These are phyloP conservation scores for Penaeus chinensis DNA, from an alignment of 1,140 invertebrate species.

Conservation along the genomic window DNA sequence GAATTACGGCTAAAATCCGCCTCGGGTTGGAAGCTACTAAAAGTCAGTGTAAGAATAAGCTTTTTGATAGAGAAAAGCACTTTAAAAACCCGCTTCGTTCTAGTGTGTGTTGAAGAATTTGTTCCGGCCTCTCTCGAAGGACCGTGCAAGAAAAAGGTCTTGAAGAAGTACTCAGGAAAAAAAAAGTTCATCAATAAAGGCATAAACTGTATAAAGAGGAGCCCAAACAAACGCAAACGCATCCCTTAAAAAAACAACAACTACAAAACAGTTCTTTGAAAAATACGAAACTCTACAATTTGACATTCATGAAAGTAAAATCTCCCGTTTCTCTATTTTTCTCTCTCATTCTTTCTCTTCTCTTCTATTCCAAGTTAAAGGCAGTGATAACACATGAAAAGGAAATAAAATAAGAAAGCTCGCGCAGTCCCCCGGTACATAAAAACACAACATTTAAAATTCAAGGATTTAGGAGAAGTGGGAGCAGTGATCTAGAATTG, in stretches of 20 bases:
- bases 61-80: too few relatives aligned
- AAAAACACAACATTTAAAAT: conserved; percentile 42
- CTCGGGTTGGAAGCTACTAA: too few relatives aligned
- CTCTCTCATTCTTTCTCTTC: conserved; percentile 8
- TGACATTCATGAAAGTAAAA: neutral
- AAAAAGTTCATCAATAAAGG: too few relatives aligned
- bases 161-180: too few relatives aligned
- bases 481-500: conserved; percentile 45
- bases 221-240: conserved; percentile 30
- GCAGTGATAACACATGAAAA: neutral
- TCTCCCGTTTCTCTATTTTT: conserved; percentile 10
- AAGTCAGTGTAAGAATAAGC: too few relatives aligned
- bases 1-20: too few relatives aligned
- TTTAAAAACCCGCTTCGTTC: too few relatives aligned
- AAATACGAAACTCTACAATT: neutral
- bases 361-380: too few relatives aligned
- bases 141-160: neutral
- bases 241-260: conserved; percentile 24
- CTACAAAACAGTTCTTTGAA: neutral
- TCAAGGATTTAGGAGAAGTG: conserved; percentile 25
- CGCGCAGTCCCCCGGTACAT: neutral
- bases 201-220: conserved; percentile 2
- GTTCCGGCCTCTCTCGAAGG: too few relatives aligned
- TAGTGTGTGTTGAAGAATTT: too few relatives aligned
- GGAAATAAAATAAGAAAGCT: neutral